Evolutionary conservation across 2,888 invertebrate genomes (phyloP), one percentile per base, ranked within the genome.

Genomic region (Drosophila greeni): DNA sequence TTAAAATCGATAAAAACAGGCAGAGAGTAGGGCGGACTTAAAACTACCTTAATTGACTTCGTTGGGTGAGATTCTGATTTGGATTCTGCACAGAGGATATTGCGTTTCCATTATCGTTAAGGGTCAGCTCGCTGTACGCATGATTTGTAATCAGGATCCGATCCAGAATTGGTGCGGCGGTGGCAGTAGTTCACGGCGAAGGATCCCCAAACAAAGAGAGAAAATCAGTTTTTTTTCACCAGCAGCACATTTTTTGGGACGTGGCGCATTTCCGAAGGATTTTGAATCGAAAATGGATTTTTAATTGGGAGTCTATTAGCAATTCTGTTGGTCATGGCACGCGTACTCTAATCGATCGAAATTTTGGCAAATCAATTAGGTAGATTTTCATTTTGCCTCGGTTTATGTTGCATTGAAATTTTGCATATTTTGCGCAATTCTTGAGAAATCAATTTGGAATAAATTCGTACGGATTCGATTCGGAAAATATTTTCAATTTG

Each of bases 121-220:
- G 73, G 16, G 87, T 87, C 86, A 86, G 76, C 76, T 86, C 86
- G 71, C 86, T 86, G 55, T 45, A 33, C 47, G 23, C 47, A 66
- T 43, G 62, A 34, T n/a, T 20, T 26, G 48, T 31, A 31, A 47
- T 31, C 49, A 57, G 47, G 23, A 67, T 68, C 52, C 52, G 18
- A 39, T 61, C 55, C 59, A 60, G 53, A 31, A 43, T 45, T 60
- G 58, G 56, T 24, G 61, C 52, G 33, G 37, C 48, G 8, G 64
- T 57, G 36, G 33, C 62, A 39, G 58, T 61, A 45, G 68, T 55
- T 51, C 34, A 54, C 23, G 64, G 59, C 33, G 68, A 55, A 29
- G 57, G 37, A 26, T 52, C 53, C 55, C 70, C 56, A 47, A 68
- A 57, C 65, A 68, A 76, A 76, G 56, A 73, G 58, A 72, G 53